Conservation (phyloP, 2,797 vertebrate genomes). For the Toxotes lorentzi region DNA sequence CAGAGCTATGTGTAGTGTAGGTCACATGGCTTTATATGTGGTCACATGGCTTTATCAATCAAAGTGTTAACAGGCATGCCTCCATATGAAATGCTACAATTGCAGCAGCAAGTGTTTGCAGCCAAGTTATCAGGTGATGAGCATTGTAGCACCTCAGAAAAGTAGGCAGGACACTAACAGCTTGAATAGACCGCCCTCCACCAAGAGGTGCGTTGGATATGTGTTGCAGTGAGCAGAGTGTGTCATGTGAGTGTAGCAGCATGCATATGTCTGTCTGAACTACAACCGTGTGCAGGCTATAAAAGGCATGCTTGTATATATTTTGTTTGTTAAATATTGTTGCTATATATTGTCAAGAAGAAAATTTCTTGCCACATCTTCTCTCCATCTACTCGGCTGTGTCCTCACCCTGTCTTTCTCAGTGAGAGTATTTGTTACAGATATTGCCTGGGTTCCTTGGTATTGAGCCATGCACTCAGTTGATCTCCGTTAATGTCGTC, state of each 20-base stretch:
- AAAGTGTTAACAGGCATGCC: neutral
- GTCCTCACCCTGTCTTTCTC: neutral
- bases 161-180: neutral
- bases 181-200: neutral
- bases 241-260: neutral
- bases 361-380: neutral
- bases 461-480: neutral
- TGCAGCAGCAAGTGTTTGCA: neutral
- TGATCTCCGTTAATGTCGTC: neutral
- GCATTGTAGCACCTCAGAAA: neutral
- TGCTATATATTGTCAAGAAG: neutral
- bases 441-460: neutral
- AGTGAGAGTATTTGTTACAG: neutral
- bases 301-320: neutral
- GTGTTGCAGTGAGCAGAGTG: neutral
- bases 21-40: too few species aligned
- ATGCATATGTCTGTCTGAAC: neutral
- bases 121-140: neutral
- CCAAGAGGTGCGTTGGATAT: constrained; percentile 21
- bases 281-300: neutral
- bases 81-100: neutral
- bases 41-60: too few species aligned
- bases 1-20: neutral
- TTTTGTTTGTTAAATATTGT: neutral
- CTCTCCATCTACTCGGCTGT: too few species aligned